These are phyloP conservation scores for Falcaria lacertinaria DNA, from an alignment of 2,888 invertebrate genomes.

Conservation along the genomic window DNA sequence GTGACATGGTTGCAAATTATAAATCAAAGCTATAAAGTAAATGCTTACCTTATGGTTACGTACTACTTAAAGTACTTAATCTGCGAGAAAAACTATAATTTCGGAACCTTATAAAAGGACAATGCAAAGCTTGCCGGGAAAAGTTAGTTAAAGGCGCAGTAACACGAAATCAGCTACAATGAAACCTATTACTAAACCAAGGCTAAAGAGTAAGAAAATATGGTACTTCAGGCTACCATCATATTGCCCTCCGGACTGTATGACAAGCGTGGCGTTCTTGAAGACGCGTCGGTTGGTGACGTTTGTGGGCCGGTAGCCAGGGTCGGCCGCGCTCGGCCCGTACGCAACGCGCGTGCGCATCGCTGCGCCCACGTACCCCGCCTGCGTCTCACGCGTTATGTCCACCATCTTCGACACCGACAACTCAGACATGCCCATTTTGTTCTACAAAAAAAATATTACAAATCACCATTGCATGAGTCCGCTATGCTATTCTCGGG, in stretches of 20 bases:
- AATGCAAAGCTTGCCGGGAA: too few relatives aligned
- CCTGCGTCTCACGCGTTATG: constrained; percentile 86
- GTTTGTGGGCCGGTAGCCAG: constrained; percentile 88
- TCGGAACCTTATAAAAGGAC: too few relatives aligned
- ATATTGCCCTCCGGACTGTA: constrained; percentile 98
- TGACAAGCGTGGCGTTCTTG: constrained; percentile 88
- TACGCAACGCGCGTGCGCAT: constrained; percentile 93
- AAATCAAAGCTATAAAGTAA: too few relatives aligned
- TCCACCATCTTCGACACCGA: constrained; percentile 85
- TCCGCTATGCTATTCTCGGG: too few relatives aligned
- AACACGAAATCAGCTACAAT: too few relatives aligned
- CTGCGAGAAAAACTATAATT: too few relatives aligned
- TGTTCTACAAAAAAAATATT: constrained; percentile 37
- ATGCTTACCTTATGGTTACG: too few relatives aligned
- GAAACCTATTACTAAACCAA: not conserved
- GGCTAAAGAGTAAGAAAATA: not conserved
- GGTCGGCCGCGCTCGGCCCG: constrained; percentile 92
- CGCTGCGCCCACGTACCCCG: constrained; percentile 85
- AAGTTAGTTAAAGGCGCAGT: too few relatives aligned
- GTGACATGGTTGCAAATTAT: too few relatives aligned
- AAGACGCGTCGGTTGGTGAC: constrained; percentile 84
- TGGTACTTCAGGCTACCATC: constrained; percentile 67
- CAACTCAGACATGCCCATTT: constrained; percentile 83
- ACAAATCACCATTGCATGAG: too few relatives aligned
- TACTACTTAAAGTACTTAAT: too few relatives aligned